A percentile compares a stretch with the other conserved stretches of the same genome.
phyloP scores from a whole-genome alignment of 2,797 vertebrate genomes.

The Silurus aristotelis region DNA sequence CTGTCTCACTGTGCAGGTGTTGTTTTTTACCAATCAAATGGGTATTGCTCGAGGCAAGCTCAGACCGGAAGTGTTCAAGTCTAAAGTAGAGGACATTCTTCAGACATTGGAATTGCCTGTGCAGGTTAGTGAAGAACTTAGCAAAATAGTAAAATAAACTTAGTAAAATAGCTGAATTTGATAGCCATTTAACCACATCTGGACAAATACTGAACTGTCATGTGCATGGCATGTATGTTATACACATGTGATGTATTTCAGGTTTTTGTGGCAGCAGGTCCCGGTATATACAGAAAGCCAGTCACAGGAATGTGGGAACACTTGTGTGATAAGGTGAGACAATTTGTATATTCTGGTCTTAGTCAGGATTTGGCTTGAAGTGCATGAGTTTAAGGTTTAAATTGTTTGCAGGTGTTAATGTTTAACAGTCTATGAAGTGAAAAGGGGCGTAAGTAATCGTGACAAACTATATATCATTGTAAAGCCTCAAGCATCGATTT shows the following conservation, averaged over 20 bases:
- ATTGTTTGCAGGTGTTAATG: too few species aligned
- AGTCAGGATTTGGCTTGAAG: not conserved
- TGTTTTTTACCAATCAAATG: slow-evolving; percentile 91
- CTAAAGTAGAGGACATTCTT: slow-evolving; percentile 86
- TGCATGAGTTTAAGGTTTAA: not conserved
- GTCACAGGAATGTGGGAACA: slow-evolving; percentile 88
- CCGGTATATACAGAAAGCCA: slow-evolving; percentile 85
- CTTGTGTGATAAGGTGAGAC: slow-evolving; percentile 78
- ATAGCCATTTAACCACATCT: not conserved
- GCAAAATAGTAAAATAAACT: too few species aligned
- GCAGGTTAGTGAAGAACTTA: slow-evolving; percentile 68
- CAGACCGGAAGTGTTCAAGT: slow-evolving; percentile 82
- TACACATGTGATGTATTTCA: slow-evolving; percentile 58
- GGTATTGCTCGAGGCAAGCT: slow-evolving; percentile 85
- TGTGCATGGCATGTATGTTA: not conserved
- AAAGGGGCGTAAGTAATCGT: too few species aligned
- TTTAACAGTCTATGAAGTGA: too few species aligned
- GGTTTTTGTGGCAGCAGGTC: slow-evolving; percentile 83
- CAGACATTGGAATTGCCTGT: slow-evolving; percentile 76
- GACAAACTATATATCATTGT: too few species aligned
- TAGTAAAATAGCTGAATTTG: too few species aligned
- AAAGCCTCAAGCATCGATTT: too few species aligned
- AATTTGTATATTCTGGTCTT: too few species aligned
- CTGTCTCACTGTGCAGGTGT: slow-evolving; percentile 70
- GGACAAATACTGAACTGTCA: not conserved